Evolutionary conservation across 2,113 vertebrate species (phyloP).

Genomic region (Felis catus): F.catus_Fca126_mat1.0 CM031419.1:128417001-128417500

Average conservation of each 20-base stretch:
- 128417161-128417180: background rate
- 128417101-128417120: background rate
- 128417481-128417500: background rate
- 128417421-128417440: background rate
- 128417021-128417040: slow-evolving; percentile 40
- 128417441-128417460: slow-evolving; percentile 23
- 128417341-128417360: background rate
- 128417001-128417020: slow-evolving; percentile 15
- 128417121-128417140: background rate
- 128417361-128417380: slow-evolving; percentile 29
- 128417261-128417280: background rate
- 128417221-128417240: background rate
- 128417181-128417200: background rate
- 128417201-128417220: background rate
- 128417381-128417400: slow-evolving; percentile 12
- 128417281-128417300: background rate
- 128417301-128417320: slow-evolving; percentile 25
- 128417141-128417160: background rate
- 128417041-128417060: background rate
- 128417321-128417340: background rate
- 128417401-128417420: slow-evolving; percentile 16
- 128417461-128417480: slow-evolving; percentile 31
- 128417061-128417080: background rate
- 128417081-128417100: slow-evolving; percentile 11
- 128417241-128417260: background rate